Evolutionary conservation across 2,888 invertebrate species (phyloP).

Genomic region (Amphipyra tragopoginis): DNA sequence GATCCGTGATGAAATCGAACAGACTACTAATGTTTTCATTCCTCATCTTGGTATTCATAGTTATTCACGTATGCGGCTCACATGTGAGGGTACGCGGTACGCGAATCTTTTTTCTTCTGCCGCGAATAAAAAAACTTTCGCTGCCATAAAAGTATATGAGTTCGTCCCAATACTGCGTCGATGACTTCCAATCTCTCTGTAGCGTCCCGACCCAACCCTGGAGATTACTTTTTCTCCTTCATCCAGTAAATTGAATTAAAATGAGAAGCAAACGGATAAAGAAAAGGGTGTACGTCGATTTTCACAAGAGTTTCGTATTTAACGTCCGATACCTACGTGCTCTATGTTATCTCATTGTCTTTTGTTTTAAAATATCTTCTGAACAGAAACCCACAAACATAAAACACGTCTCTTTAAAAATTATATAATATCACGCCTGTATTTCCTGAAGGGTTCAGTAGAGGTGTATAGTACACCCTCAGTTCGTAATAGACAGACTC

Average conservation of each 20-base stretch:
- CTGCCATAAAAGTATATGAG: slow-evolving; percentile 88
- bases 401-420: neutral
- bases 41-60: slow-evolving; percentile 72
- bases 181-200: slow-evolving; percentile 88
- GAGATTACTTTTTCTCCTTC: slow-evolving; percentile 88
- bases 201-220: slow-evolving; percentile 86
- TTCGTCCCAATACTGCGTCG: slow-evolving; percentile 87
- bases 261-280: slow-evolving; percentile 87
- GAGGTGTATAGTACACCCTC: no score
- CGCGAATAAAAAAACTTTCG: slow-evolving; percentile 86
- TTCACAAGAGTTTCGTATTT: slow-evolving; percentile 79
- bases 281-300: slow-evolving; percentile 84
- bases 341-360: slow-evolving; percentile 63
- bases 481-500: no score
- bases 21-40: slow-evolving; percentile 77
- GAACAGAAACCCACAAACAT: neutral
- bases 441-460: no score
- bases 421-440: no score
- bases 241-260: slow-evolving; percentile 89
- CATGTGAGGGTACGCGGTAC: slow-evolving; percentile 72
- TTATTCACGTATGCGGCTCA: slow-evolving; percentile 78
- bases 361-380: slow-evolving; percentile 37
- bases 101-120: slow-evolving; percentile 85
- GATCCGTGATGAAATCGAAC: slow-evolving; percentile 71
- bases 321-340: slow-evolving; percentile 70